Percentiles rank a stretch among this genome's conserved stretches.
Evolutionary conservation across 2,113 vertebrate genomes (phyloP).

Genomic region (Solenodon paradoxus): DNA sequence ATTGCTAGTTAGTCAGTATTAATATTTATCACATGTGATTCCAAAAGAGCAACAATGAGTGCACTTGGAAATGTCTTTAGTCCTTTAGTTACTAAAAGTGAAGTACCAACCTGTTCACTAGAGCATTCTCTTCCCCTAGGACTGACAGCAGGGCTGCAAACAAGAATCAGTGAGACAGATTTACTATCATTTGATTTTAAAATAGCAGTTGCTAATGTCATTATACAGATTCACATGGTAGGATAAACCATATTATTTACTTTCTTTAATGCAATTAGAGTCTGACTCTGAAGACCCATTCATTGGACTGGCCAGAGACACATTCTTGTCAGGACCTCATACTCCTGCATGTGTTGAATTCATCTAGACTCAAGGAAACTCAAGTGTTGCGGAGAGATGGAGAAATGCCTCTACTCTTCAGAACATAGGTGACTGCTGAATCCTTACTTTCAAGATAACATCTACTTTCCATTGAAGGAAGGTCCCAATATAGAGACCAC

Average conservation of each 20-base stretch:
- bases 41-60: neutral
- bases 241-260: neutral
- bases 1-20: neutral
- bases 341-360: neutral
- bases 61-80: neutral
- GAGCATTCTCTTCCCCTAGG: too few relatives aligned
- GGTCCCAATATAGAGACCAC: too few relatives aligned
- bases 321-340: neutral
- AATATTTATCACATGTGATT: neutral
- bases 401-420: too few relatives aligned
- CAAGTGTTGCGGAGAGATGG: neutral
- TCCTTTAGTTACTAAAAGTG: neutral
- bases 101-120: neutral
- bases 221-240: neutral
- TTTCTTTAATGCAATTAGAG: neutral
- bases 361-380: neutral
- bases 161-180: neutral
- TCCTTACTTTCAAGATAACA: too few relatives aligned
- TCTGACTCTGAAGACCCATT: too few relatives aligned
- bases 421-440: too few relatives aligned
- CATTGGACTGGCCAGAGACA: neutral
- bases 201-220: neutral
- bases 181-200: neutral
- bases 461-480: too few relatives aligned
- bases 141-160: too few relatives aligned